Evolutionary conservation across 2,888 invertebrate species (phyloP).

Genomic region (Phyllotreta striolata): DNA sequence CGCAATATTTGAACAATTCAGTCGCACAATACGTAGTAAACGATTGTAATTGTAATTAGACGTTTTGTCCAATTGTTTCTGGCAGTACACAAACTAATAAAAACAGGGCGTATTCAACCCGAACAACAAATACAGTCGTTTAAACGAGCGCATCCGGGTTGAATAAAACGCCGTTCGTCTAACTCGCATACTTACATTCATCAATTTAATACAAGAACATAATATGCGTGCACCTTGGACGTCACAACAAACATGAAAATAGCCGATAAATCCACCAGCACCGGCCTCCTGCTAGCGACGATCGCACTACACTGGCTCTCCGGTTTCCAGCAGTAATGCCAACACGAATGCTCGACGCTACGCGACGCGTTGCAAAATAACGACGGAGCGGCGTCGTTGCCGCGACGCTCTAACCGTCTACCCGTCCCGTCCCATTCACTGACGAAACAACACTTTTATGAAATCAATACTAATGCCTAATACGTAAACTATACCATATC

Average conservation of each 20-base stretch:
- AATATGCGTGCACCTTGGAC: constrained; percentile 42
- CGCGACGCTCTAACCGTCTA: no score
- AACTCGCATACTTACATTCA: constrained; percentile 50
- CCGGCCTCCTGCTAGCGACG: constrained; percentile 27
- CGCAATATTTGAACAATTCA: no score
- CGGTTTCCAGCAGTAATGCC: constrained; percentile 21
- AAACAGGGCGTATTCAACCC: constrained; percentile 16
- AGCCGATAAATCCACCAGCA: constrained; percentile 31
- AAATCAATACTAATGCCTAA: no score
- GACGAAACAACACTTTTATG: no score
- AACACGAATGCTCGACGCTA: constrained; percentile 4
- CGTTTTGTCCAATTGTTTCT: constrained; percentile 6
- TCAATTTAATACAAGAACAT: constrained; percentile 49
- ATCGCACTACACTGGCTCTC: constrained; percentile 40
- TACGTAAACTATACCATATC: no score
- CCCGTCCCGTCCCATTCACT: no score
- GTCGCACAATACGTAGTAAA: no score
- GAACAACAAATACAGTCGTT: not conserved
- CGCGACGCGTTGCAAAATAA: no score
- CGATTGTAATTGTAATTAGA: not conserved
- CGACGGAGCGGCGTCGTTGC: no score
- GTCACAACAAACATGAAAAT: constrained; percentile 43
- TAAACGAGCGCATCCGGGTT: constrained; percentile 10
- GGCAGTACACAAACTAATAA: constrained; percentile 1
- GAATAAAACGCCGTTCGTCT: not conserved